Conservation (phyloP, 2,888 invertebrate species). For the Cantharis rustica region DNA sequence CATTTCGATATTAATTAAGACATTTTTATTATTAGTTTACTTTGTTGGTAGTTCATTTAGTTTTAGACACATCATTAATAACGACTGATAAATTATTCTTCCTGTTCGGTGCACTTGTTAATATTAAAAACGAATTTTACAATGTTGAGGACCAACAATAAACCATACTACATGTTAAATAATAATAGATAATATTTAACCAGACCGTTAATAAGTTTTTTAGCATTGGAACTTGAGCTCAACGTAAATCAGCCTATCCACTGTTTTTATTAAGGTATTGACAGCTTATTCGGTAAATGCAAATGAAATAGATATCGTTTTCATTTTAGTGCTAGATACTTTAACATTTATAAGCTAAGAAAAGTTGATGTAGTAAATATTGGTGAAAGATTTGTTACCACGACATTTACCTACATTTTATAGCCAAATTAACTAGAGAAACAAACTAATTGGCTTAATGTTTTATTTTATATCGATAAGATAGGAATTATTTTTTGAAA, state of each 20-base stretch:
- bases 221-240: slow-evolving; percentile 5
- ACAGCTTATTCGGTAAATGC: slow-evolving; percentile 22
- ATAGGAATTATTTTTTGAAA: not conserved
- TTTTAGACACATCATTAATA: slow-evolving; percentile 18
- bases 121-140: slow-evolving; percentile 13
- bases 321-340: not conserved
- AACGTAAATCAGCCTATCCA: slow-evolving; percentile 18
- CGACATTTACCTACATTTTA: not conserved
- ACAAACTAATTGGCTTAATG: not conserved
- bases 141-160: slow-evolving; percentile 14
- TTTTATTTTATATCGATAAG: not conserved
- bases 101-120: slow-evolving; percentile 1
- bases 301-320: slow-evolving; percentile 19
- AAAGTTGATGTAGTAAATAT: not conserved
- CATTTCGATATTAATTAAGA: slow-evolving; percentile 1
- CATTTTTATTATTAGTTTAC: slow-evolving; percentile 12
- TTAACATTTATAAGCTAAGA: not conserved
- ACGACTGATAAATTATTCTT: slow-evolving; percentile 12
- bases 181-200: slow-evolving; percentile 4
- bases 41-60: slow-evolving; percentile 9
- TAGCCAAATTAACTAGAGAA: not conserved
- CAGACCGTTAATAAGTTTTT: slow-evolving; percentile 3
- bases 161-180: slow-evolving; percentile 7
- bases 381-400: not conserved
- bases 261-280: slow-evolving; percentile 15